These are phyloP conservation scores for Phoxinus phoxinus DNA, from an alignment of 2,113 vertebrate species.

Conservation along the genomic window DNA sequence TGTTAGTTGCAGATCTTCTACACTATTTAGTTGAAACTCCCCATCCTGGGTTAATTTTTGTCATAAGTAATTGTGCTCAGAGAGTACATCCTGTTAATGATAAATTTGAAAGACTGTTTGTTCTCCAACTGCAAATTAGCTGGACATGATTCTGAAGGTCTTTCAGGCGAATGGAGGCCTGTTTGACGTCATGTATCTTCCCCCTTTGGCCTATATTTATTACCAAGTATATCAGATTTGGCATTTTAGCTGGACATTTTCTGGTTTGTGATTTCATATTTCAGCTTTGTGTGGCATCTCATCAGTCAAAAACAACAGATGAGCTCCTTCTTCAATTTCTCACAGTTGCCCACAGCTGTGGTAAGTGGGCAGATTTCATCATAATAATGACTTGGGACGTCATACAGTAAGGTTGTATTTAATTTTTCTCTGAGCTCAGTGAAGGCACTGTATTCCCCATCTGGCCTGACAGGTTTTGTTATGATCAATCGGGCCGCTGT, in stretches of 20 bases:
- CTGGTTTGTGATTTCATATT: background rate
- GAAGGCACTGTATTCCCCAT: background rate
- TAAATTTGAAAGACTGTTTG: constrained; percentile 39
- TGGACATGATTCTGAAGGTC: constrained; percentile 1
- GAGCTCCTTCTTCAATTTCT: background rate
- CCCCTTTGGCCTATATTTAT: constrained; percentile 3
- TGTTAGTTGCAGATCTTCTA: background rate
- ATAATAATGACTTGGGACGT: background rate
- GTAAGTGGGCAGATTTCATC: background rate
- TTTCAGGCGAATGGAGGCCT: background rate
- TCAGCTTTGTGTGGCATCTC: background rate
- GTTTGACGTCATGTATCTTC: background rate
- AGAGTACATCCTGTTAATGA: constrained; percentile 52
- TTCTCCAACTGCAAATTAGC: constrained; percentile 1
- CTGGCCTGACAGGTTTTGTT: constrained; percentile 32
- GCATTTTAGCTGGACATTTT: background rate
- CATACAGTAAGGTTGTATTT: background rate
- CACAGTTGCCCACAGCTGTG: background rate
- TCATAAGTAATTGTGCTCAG: constrained; percentile 9
- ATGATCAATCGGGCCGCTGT: background rate
- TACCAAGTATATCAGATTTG: background rate
- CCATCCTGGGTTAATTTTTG: constrained; percentile 47
- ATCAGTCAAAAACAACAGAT: constrained; percentile 6
- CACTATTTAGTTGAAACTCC: background rate
- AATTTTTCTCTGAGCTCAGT: background rate